Percentiles rank a stretch among this genome's conserved stretches.
Evolutionary conservation across 92 coral and sea anemone species (phyloP).

Genomic region (Porites lobata): DNA sequence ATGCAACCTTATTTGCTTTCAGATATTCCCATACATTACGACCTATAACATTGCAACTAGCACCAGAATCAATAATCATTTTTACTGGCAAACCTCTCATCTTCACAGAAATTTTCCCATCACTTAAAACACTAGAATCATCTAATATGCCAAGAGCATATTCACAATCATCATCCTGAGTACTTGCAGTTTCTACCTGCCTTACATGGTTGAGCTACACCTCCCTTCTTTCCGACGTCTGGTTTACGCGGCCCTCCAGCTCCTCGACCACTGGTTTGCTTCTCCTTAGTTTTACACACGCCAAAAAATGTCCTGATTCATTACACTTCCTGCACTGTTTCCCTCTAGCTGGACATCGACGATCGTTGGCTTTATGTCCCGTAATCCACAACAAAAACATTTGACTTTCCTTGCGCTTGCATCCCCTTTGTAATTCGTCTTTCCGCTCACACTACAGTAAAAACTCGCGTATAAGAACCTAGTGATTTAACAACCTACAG

Average conservation of each 20-base stretch:
- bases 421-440: background rate
- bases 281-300: constrained; percentile 10
- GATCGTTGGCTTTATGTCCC: background rate
- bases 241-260: constrained; percentile 1
- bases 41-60: constrained; percentile 48
- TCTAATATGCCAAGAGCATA: no score
- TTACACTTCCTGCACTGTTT: constrained; percentile 16
- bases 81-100: constrained; percentile 45
- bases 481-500: no score
- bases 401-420: background rate
- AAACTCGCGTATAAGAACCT: no score
- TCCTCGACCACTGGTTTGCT: background rate
- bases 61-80: constrained; percentile 64
- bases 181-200: no score
- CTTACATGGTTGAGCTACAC: no score
- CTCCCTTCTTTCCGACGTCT: no score
- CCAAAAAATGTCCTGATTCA: background rate
- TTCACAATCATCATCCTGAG: no score
- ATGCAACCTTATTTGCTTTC: no score
- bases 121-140: background rate
- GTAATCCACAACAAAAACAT: background rate
- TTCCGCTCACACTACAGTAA: background rate
- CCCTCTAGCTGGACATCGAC: background rate
- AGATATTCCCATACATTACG: background rate
- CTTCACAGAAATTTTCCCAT: constrained; percentile 13